Percentiles rank a stretch among this genome's conserved stretches.
phyloP scores from a whole-genome alignment of 2,888 invertebrate genomes.

The Brenthis daphne region DNA sequence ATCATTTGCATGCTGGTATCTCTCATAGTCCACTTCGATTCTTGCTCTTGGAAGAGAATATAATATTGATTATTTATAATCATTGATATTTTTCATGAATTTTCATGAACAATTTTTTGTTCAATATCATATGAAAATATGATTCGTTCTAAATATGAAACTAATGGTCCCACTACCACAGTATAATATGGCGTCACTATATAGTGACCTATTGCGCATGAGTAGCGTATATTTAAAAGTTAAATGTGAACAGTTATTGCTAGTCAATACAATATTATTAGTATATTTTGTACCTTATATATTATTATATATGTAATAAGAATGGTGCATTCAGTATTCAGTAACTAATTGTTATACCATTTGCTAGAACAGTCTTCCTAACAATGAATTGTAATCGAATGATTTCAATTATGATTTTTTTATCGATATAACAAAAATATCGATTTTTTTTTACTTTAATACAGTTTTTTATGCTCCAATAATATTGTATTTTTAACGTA shows the following conservation, averaged over 20 bases:
- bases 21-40: too few relatives aligned
- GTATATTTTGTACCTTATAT: constrained; percentile 25
- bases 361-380: constrained; percentile 12
- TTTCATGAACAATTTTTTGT: too few relatives aligned
- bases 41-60: too few relatives aligned
- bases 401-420: too few relatives aligned
- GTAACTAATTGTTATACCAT: background rate
- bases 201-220: background rate
- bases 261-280: constrained; percentile 30
- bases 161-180: background rate
- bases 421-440: too few relatives aligned
- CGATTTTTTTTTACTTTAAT: too few relatives aligned
- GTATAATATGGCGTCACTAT: background rate
- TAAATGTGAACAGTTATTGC: constrained; percentile 17
- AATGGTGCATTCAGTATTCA: constrained; percentile 14
- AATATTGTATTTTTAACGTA: too few relatives aligned
- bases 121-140: background rate
- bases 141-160: background rate
- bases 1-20: too few relatives aligned
- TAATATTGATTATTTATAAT: too few relatives aligned
- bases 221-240: background rate
- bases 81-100: too few relatives aligned
- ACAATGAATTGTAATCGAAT: background rate
- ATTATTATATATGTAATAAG: background rate
- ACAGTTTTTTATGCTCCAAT: too few relatives aligned